Base-by-base conservation (phyloP, 2,888 invertebrate species). In the Agapostemon virescens region DNA sequence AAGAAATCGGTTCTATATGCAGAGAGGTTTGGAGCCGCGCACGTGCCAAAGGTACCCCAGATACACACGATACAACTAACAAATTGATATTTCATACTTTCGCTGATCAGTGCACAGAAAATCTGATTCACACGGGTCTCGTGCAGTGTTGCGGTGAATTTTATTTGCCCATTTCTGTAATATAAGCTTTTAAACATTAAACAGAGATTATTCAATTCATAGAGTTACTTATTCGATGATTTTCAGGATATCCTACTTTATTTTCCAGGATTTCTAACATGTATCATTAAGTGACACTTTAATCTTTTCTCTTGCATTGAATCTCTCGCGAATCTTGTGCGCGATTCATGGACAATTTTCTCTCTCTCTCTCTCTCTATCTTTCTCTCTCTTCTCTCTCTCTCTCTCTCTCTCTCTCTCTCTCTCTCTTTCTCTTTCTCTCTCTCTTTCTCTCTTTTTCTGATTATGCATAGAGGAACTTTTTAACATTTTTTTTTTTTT, bases 1-100 rank as follows among this genome's bases (percentile, higher is more conserved):
- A 96, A 93, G 97, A 98, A 94, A 97, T 99, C 92, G 94, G 95
- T 90, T 94, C 94, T 90, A 95, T 98, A 91, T 97, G 97, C 93
- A 95, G 95, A 93, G 98, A 98, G 94, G 97, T 97, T 92, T 94
- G 96, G 93, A 96, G 95, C 94, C 96, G 95, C 94, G 95, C 95
- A 91, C 95, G 95, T 93, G 93, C 93, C 92, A 97, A 97, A 97
- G 97, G 97, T 97, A 97, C 95, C 94, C 89, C 89, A 90, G 91
- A 91, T 89, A 90, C 88, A 90, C 88, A 89, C 84, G 85, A 85
- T 87, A 87, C 80, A 84, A 84, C 85, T 86, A 86, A 86, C 86
- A 87, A 83, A 87, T 86, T 85, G 85, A 89, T 87, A 82, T 88
- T 90, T 86, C 87, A 85, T 87, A 86, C 81, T 87, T 89, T 88